phyloP scores from a whole-genome alignment of 2,797 vertebrate genomes.

The Vespertilio murinus region DNA sequence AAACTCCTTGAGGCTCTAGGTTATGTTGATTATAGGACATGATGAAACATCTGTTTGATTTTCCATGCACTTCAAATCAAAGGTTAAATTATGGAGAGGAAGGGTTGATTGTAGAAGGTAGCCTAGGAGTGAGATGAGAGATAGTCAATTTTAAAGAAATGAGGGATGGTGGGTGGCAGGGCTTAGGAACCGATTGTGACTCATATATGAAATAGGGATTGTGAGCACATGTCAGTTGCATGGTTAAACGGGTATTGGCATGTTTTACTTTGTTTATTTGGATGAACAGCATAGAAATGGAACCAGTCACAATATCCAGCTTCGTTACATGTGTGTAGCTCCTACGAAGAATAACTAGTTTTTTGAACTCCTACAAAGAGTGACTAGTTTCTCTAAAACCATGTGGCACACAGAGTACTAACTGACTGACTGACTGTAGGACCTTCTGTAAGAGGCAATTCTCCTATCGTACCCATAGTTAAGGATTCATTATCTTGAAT shows the following conservation, averaged over 20 bases:
- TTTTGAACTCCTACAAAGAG: background rate
- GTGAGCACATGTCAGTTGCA: background rate
- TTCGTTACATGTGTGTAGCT: background rate
- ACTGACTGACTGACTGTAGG: background rate
- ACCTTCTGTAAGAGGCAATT: background rate
- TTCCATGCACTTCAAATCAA: slow-evolving; percentile 37
- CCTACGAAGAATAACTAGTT: background rate
- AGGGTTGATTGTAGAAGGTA: background rate
- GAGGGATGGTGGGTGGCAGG: background rate
- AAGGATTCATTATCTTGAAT: slow-evolving; percentile 49
- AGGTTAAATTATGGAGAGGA: background rate
- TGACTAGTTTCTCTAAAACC: background rate
- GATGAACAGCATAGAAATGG: background rate
- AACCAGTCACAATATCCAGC: background rate
- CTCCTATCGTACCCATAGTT: background rate
- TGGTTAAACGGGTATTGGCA: background rate
- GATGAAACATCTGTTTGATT: background rate
- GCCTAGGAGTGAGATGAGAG: background rate
- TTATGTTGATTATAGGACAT: background rate
- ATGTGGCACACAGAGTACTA: background rate
- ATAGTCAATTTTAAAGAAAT: background rate
- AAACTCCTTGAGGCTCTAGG: background rate
- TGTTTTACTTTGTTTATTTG: background rate
- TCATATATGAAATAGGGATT: background rate
- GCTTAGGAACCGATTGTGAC: background rate